Evolutionary conservation across 2,113 vertebrate genomes (phyloP), one percentile per base, ranked within the genome.

Genomic region (Nothoprocta perdicaria): DNA sequence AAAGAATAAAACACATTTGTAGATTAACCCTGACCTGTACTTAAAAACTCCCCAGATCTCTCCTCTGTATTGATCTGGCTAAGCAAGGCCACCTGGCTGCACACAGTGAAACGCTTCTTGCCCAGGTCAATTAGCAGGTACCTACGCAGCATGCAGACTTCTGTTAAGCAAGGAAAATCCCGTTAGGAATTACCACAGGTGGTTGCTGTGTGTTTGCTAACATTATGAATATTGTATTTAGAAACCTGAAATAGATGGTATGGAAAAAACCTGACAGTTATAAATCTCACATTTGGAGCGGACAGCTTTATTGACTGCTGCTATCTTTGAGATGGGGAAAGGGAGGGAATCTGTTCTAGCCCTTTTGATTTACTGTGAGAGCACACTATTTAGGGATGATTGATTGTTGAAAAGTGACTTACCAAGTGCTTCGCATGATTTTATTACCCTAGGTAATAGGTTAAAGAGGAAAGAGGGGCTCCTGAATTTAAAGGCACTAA

Each of bases 1-100:
- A 94, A 95, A 81, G 53, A 55, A 81, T 86, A 91, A 94, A 92
- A 88, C 11, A 80, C 72, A 92, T 95, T 95, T 96, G 35, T 60
- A 94, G 90, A 86, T 96, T 95, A 95, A 95, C 76, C 84, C 88
- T 71, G 83, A 92, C 31, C 46, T 61, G 88, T 92, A 41, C 65
- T 93, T 96, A 83, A 88, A 87, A 72, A 77, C 19, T 92, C 68
- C 43, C 41, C 85, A 94, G 74, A 75, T 79, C 8, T 93, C 75
- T 90, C 58, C 92, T 96, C 81, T 93, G 27, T 93, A 92, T 88
- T 93, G 58, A 93, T 97, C 91, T 95, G 43, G 90, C 93, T 94
- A 94, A 95, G 78, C 19, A 94, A 50, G 46, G 16, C 63, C 94
- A 83, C 58, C 73, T 96, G 86, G 52, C 48, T 88, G 62, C 50